A percentile compares a stretch with the other conserved stretches of the same genome.
Evolutionary conservation across 2,888 invertebrate genomes (phyloP).

Genomic region (Drosophila peninsularis): DNA sequence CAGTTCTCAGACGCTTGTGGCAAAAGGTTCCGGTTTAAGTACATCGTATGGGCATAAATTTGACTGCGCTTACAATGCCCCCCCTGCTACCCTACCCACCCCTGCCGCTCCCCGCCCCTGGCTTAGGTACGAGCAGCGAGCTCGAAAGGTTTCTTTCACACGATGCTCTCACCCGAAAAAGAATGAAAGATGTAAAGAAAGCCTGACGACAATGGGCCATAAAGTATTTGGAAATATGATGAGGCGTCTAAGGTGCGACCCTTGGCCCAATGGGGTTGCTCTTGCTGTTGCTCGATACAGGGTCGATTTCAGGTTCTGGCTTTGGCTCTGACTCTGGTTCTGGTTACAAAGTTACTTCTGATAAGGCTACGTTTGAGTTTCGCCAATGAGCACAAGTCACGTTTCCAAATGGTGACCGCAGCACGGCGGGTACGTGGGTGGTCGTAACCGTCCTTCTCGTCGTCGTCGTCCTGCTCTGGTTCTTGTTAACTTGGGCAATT

Average conservation of each 20-base stretch:
- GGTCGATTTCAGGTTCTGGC: conserved; percentile 43
- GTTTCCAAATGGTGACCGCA: conserved; percentile 34
- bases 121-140: conserved; percentile 18
- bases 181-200: conserved; percentile 36
- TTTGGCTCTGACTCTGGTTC: neutral
- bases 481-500: conserved; percentile 34
- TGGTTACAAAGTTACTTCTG: conserved; percentile 7
- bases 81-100: neutral
- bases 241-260: conserved; percentile 41
- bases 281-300: conserved; percentile 21
- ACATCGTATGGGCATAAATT: conserved; percentile 36
- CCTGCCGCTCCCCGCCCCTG: conserved; percentile 2
- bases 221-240: conserved; percentile 58
- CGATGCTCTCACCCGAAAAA: conserved; percentile 45
- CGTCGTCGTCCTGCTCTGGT: conserved; percentile 1
- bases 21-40: conserved; percentile 40
- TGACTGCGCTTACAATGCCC: conserved; percentile 18
- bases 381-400: conserved; percentile 33
- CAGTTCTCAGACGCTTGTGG: conserved; percentile 27
- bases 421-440: conserved; percentile 8
- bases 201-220: conserved; percentile 44
- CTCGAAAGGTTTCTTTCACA: conserved; percentile 60
- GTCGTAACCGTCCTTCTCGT: neutral
- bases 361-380: conserved; percentile 26
- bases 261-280: conserved; percentile 57